These are phyloP conservation scores for Ahaetulla prasina DNA, from an alignment of 2,113 vertebrate species.

Conservation along the genomic window DNA sequence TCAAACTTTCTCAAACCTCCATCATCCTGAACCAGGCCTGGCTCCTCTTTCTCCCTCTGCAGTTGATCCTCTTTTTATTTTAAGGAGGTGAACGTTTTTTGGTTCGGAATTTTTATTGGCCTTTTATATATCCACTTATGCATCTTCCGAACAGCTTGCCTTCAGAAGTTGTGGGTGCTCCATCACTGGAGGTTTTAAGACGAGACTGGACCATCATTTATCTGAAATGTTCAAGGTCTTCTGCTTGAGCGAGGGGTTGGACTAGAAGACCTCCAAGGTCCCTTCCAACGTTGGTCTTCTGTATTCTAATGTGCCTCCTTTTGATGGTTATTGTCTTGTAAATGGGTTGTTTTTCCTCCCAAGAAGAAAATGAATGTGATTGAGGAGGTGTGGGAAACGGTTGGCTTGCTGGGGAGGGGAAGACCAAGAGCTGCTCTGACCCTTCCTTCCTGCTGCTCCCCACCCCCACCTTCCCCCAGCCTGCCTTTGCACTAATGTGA, in stretches of 20 bases:
- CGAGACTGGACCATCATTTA: not conserved
- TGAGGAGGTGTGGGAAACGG: not conserved
- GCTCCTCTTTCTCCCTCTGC: not conserved
- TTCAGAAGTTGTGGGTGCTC: too few species aligned
- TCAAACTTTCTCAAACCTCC: not conserved
- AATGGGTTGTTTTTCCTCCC: not conserved
- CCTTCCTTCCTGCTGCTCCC: not conserved
- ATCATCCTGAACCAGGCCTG: not conserved
- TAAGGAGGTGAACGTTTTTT: not conserved
- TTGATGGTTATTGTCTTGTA: not conserved
- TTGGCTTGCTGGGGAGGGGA: not conserved
- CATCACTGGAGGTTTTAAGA: not conserved
- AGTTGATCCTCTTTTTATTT: not conserved
- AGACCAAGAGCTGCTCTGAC: not conserved
- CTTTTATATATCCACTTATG: not conserved
- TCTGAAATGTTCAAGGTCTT: too few species aligned
- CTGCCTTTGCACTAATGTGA: too few species aligned
- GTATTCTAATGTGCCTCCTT: not conserved
- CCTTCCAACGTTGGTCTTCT: not conserved
- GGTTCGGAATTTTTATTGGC: not conserved
- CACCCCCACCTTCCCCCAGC: not conserved
- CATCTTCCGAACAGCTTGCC: not conserved
- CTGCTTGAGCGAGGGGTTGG: not conserved
- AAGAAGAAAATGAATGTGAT: not conserved
- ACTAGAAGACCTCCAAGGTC: not conserved